phyloP scores from a whole-genome alignment of 2,797 vertebrate species.

The Enteromius trimaculatus region DNA sequence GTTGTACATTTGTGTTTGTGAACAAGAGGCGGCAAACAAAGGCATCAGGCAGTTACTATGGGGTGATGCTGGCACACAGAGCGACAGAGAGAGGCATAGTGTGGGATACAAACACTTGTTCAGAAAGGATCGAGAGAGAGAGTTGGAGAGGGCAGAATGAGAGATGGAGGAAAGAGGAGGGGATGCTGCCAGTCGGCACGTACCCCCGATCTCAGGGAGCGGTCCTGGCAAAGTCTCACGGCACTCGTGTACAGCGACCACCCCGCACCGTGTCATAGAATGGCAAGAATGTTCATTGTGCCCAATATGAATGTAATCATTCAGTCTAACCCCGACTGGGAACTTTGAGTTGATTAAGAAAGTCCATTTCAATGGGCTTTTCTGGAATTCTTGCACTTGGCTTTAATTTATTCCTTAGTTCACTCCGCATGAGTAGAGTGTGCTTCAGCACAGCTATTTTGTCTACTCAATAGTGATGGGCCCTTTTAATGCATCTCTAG shows the following conservation, averaged over 20 bases:
- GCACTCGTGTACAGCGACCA: slow-evolving; percentile 60
- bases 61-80: slow-evolving; percentile 65
- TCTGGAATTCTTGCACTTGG: no score
- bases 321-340: slow-evolving; percentile 61
- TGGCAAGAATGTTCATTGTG: slow-evolving; percentile 71
- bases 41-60: slow-evolving; percentile 61
- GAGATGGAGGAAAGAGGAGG: slow-evolving; percentile 29
- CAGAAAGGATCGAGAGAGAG: slow-evolving; percentile 34
- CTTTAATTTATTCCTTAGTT: slow-evolving; percentile 35
- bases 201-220: slow-evolving; percentile 63
- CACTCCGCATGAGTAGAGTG: slow-evolving; percentile 12
- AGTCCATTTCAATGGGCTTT: slow-evolving; percentile 43
- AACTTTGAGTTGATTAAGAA: slow-evolving; percentile 64
- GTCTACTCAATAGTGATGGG: slow-evolving; percentile 17
- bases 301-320: slow-evolving; percentile 76
- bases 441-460: neutral
- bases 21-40: slow-evolving; percentile 59
- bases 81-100: slow-evolving; percentile 45
- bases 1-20: slow-evolving; percentile 33
- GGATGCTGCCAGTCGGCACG: slow-evolving; percentile 73
- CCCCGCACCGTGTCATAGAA: slow-evolving; percentile 64
- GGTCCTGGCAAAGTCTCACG: slow-evolving; percentile 60
- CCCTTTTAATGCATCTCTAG: slow-evolving; percentile 12
- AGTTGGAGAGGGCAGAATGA: slow-evolving; percentile 42
- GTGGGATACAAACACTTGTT: slow-evolving; percentile 43